phyloP scores from a whole-genome alignment of 30 jellyfish, hydroid and myxozoan genomes.

The Haliclystus octoradiatus region DNA sequence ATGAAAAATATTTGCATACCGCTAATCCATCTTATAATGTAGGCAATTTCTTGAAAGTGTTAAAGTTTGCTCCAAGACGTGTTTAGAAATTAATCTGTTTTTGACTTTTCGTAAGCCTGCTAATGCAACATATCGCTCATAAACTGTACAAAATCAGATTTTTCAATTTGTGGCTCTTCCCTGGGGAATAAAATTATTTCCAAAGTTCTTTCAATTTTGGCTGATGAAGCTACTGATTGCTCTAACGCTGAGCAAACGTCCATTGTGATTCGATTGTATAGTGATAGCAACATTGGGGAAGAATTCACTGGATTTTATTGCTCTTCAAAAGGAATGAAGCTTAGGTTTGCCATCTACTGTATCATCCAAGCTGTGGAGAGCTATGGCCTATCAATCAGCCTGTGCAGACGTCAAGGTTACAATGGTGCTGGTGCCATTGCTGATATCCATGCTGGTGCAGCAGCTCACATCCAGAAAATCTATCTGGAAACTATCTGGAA shows the following conservation, averaged over 20 bases:
- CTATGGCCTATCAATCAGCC: background rate
- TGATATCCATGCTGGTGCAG: constrained; percentile 25
- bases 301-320: constrained; percentile 10
- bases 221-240: constrained; percentile 36
- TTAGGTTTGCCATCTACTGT: constrained; percentile 10
- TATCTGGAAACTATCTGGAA: constrained; percentile 3
- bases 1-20: background rate
- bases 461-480: background rate
- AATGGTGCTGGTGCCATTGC: constrained; percentile 54
- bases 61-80: background rate
- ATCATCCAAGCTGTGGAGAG: background rate
- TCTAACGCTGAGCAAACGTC: constrained; percentile 36
- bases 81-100: background rate
- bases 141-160: constrained; percentile 33
- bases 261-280: constrained; percentile 16
- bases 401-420: constrained; percentile 41
- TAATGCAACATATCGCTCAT: constrained; percentile 46
- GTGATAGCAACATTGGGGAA: constrained; percentile 1
- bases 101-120: constrained; percentile 1
- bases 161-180: constrained; percentile 20
- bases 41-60: background rate
- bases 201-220: constrained; percentile 27
- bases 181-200: background rate
- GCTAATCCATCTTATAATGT: background rate
- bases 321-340: constrained; percentile 14